Evolutionary conservation across 2,797 vertebrate genomes (phyloP).

Genomic region (Tachyglossus aculeatus): DNA sequence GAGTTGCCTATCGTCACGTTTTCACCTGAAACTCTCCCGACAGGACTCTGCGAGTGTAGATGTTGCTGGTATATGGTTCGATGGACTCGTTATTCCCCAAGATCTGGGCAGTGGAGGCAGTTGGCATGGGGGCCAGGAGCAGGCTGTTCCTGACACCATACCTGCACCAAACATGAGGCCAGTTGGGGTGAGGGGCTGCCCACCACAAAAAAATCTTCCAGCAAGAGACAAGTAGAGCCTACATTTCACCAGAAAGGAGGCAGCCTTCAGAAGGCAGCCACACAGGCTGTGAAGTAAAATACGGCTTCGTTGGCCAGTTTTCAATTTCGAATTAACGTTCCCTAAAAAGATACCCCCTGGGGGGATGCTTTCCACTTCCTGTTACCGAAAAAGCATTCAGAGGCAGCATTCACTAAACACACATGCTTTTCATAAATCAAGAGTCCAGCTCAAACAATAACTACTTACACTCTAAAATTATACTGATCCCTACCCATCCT

Average conservation of each 20-base stretch:
- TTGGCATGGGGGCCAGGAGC: conserved; percentile 95
- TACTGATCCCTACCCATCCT: no score
- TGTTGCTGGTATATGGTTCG: conserved; percentile 97
- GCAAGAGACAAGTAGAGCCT: neutral
- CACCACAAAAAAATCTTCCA: neutral
- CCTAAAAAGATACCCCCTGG: no score
- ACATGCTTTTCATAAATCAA: no score
- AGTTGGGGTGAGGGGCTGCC: neutral
- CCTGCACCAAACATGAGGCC: conserved; percentile 51
- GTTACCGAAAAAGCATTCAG: no score
- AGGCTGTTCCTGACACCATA: conserved; percentile 94
- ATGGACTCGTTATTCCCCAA: conserved; percentile 98
- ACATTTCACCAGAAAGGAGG: neutral
- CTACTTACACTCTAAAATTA: no score
- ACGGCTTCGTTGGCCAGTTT: no score
- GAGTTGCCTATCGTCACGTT: neutral
- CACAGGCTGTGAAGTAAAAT: no score
- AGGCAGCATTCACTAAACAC: no score
- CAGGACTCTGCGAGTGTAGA: conserved; percentile 95
- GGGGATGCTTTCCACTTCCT: no score
- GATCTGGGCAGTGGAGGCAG: conserved; percentile 97
- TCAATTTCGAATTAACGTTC: no score
- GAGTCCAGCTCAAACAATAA: no score
- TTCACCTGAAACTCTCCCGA: conserved; percentile 97
- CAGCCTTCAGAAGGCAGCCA: no score